These are phyloP conservation scores for Epirrhoe tristata DNA, from an alignment of 2,888 invertebrate genomes.

Conservation along the genomic window DNA sequence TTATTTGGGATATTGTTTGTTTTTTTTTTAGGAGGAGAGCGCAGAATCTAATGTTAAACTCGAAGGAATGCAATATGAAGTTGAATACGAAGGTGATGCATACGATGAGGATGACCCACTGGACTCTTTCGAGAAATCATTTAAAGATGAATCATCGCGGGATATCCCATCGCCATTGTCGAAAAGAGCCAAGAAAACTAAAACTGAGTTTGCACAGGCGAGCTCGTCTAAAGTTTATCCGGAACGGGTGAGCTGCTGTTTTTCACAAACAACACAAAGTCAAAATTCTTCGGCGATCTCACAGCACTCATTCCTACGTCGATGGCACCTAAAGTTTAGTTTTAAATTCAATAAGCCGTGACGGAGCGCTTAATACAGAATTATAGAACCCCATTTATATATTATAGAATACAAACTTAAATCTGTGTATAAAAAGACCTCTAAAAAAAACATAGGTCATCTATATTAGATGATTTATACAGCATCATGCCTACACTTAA, in stretches of 20 bases:
- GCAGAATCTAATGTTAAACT: constrained; percentile 5
- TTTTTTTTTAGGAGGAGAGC: constrained; percentile 29
- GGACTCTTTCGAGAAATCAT: not conserved
- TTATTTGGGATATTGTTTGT: constrained; percentile 3
- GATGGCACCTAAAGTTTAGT: too few species aligned
- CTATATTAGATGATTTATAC: too few species aligned
- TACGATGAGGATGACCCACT: constrained; percentile 16
- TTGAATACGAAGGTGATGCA: constrained; percentile 7
- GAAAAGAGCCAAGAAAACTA: not conserved
- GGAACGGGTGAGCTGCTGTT: constrained; percentile 2
- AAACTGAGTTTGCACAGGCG: constrained; percentile 9
- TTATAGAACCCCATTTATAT: too few species aligned
- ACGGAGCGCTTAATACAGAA: too few species aligned
- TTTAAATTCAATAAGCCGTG: too few species aligned
- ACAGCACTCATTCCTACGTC: too few species aligned
- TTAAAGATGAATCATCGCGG: constrained; percentile 3
- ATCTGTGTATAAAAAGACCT: too few species aligned
- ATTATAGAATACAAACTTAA: too few species aligned
- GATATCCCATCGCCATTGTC: constrained; percentile 5
- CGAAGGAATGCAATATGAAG: not conserved
- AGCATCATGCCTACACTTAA: too few species aligned
- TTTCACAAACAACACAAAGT: too few species aligned
- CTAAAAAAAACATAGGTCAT: too few species aligned
- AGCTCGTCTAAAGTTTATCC: constrained; percentile 6
- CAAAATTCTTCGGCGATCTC: too few species aligned